Conservation (phyloP, 2,888 invertebrate genomes). For the Philereme transversata region DNA sequence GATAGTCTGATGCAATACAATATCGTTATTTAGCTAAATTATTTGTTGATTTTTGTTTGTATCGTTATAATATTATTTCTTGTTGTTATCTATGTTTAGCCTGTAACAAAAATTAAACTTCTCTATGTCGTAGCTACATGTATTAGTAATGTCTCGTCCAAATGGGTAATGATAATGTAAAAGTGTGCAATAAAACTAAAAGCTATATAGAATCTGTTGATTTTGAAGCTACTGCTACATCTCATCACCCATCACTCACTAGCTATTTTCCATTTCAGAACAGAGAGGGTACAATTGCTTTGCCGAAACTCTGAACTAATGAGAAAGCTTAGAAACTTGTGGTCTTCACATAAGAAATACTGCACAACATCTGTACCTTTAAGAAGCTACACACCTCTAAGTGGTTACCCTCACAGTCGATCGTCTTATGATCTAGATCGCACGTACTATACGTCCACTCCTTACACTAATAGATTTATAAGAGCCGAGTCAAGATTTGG, state of each 20-base stretch:
- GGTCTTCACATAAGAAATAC: constrained; percentile 85
- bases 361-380: constrained; percentile 73
- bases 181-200: constrained; percentile 59
- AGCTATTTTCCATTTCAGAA: constrained; percentile 78
- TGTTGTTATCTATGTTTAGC: constrained; percentile 6
- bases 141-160: constrained; percentile 23
- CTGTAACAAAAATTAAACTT: constrained; percentile 3
- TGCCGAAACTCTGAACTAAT: constrained; percentile 85
- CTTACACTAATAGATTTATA: constrained; percentile 71
- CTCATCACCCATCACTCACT: constrained; percentile 40
- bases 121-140: constrained; percentile 16
- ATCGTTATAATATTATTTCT: not conserved
- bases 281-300: constrained; percentile 84
- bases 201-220: constrained; percentile 28
- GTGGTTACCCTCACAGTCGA: constrained; percentile 76
- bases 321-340: constrained; percentile 84
- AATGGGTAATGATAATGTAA: constrained; percentile 66
- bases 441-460: constrained; percentile 73
- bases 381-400: constrained; percentile 71
- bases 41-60: not conserved
- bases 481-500: constrained; percentile 48
- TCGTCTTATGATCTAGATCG: constrained; percentile 75
- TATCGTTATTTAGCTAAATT: constrained; percentile 4
- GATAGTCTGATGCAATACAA: constrained; percentile 22
- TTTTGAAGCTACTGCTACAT: constrained; percentile 30